Base-by-base conservation (phyloP, 2,797 vertebrate genomes). In the Acipenser transmontanus region DNA sequence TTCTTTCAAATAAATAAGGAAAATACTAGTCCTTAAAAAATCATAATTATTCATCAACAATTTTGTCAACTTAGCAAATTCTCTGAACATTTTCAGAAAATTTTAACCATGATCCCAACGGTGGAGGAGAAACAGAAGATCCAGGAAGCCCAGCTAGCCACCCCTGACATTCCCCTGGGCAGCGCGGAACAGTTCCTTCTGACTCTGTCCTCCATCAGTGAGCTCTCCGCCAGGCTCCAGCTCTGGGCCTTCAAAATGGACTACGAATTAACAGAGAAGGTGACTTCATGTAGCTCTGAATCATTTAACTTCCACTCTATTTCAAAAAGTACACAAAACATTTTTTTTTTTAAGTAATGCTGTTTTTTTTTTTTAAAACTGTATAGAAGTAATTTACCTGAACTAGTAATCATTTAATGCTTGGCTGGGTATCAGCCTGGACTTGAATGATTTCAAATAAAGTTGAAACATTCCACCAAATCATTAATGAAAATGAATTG, bases 211-310 rank as follows among this genome's bases (percentile, higher is more conserved):
- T 98, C 97, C 79, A 94, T 99, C 91, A 97, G 86, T 0, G 97
- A 99, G 77, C 92, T 99, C 66, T 95, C 95, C 0, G 94, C 97
- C 59, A 92, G 97, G 65, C 91, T 99, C 76, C 97, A 99, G 82
- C 93, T 99, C 78, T 99, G 97, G 97, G 97, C 97, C 47, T 99
- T 98, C 88, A 99, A 97, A 85, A 93, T 99, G 95, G 97, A 99
- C 85, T 98, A 98, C 0, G 96, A 99, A 75, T 88, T 90, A 69
- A 88, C 94, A 67, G 96, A 99, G 83, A 99, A 98, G 94, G 96
- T 97, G 80, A 77, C 80, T 63, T 17, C 17, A 17, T 17, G 56
- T 20, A 13, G 64, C 61, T 65, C 61, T 48, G 50, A 63, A 72
- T 70, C 64, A 13, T 62, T 66, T 54, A 60, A 34, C 34, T 34